Conservation (phyloP, 2,797 vertebrate species). For the Ptychadena robeensis region DNA sequence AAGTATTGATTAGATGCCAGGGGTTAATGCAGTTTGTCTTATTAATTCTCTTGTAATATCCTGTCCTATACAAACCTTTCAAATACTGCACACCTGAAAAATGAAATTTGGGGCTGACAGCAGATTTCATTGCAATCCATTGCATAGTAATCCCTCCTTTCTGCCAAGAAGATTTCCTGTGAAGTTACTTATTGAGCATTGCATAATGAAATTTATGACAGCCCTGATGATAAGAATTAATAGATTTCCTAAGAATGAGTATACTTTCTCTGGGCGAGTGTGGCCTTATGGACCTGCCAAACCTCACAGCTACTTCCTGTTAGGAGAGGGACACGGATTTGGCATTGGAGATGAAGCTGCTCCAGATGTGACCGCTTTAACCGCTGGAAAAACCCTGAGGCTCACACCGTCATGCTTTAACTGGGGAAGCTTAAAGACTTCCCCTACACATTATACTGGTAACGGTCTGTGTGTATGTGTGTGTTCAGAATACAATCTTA, state of each 20-base stretch:
- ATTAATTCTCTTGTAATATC: neutral
- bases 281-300: constrained; percentile 46
- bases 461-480: neutral
- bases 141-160: neutral
- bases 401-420: constrained; percentile 37
- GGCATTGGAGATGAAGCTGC: constrained; percentile 48
- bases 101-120: neutral
- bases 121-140: neutral
- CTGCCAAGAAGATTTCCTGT: constrained; percentile 12
- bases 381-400: constrained; percentile 58
- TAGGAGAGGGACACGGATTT: constrained; percentile 31
- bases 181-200: constrained; percentile 25
- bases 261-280: constrained; percentile 26
- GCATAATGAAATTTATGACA: constrained; percentile 11
- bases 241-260: constrained; percentile 25
- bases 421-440: constrained; percentile 45
- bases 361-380: constrained; percentile 59
- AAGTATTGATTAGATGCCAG: neutral
- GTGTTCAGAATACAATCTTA: neutral
- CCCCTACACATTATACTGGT: constrained; percentile 14
- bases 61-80: neutral
- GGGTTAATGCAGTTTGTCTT: neutral
- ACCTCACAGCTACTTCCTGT: constrained; percentile 54
- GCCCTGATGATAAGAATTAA: constrained; percentile 8
- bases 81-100: neutral